Base-by-base conservation (phyloP, 2,113 vertebrate genomes). In the Centropus unirufus region DNA sequence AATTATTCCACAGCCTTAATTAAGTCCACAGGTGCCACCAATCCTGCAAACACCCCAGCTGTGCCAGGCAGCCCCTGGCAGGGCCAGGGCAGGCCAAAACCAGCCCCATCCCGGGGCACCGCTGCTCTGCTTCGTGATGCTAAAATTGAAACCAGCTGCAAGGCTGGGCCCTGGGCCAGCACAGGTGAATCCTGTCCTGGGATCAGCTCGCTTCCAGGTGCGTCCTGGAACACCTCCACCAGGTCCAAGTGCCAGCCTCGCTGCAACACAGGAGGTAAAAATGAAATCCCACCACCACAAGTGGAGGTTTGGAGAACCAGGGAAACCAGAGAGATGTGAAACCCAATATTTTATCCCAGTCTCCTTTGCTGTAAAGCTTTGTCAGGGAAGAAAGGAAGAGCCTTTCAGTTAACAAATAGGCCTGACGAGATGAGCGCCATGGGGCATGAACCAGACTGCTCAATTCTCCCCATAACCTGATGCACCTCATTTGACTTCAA, bases 341-440 rank as follows among this genome's bases (percentile, higher is more conserved):
- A 36, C 10, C 2, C 36, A 39, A 58, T 4, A 2, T 42, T 73
- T 64, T 16, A 11, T 27, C 55, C 19, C 7, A 14, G 27, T n/a
- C 14, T 55, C n/a, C 23, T 24, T 36, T 11, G 14, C 19, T 22
- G 17, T 11, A 39, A 42, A 30, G 34, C 12, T 62, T 87, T 59
- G 55, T 7, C 59, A 16, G 14, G 5, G 20, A 80, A 30, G 61
- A 29, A 39, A 30, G 64, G 44, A 24, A 32, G 2, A 80, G 13
- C 2, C 40, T n/a, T 42, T 32, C 3, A 12, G 49, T 11, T 68
- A 36, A 17, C n/a, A 30, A n/a, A 61, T 55, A 40, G 55, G 34
- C 54, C 54, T 40, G 62, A 27, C 2, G 18, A 62, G 49, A 11
- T 46, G 16, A 51, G 55, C 34, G 16, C n/a, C 0, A 0, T 2